These are phyloP conservation scores for Burhinus oedicnemus DNA, from an alignment of 2,113 vertebrate species.

Conservation along the genomic window DNA sequence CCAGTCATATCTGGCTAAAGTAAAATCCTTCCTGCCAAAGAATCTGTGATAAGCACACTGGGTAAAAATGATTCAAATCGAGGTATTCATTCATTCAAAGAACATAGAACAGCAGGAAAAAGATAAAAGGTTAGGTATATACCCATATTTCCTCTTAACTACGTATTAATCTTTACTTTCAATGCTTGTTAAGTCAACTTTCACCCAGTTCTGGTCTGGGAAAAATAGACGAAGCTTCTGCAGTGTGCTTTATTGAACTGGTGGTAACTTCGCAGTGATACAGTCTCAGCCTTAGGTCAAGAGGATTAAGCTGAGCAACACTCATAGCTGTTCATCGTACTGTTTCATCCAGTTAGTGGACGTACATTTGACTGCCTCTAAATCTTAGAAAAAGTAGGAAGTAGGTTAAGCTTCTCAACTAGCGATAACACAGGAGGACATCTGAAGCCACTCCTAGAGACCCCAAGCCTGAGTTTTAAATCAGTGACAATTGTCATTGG, in stretches of 20 bases:
- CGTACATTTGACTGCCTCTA: neutral
- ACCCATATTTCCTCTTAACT: neutral
- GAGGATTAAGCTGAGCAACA: neutral
- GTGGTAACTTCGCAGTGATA: neutral
- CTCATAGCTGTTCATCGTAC: neutral
- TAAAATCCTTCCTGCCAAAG: neutral
- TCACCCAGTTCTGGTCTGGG: neutral
- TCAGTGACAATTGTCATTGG: neutral
- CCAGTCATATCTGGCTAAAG: neutral
- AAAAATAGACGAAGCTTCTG: neutral
- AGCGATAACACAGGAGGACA: neutral
- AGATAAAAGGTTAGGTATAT: neutral
- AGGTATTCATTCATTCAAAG: neutral
- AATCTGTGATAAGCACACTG: neutral
- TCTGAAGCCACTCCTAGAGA: neutral
- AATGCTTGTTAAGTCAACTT: neutral
- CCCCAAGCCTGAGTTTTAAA: neutral
- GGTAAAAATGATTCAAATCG: neutral
- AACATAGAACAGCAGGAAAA: neutral
- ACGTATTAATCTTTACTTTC: neutral
- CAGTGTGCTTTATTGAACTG: neutral
- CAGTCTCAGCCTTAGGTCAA: neutral
- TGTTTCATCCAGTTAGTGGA: neutral
- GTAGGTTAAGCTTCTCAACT: neutral
- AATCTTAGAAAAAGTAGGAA: neutral